Evolutionary conservation across 2,888 invertebrate species (phyloP), one percentile per base, ranked within the genome.

Genomic region (Synergus umbraculus): DNA sequence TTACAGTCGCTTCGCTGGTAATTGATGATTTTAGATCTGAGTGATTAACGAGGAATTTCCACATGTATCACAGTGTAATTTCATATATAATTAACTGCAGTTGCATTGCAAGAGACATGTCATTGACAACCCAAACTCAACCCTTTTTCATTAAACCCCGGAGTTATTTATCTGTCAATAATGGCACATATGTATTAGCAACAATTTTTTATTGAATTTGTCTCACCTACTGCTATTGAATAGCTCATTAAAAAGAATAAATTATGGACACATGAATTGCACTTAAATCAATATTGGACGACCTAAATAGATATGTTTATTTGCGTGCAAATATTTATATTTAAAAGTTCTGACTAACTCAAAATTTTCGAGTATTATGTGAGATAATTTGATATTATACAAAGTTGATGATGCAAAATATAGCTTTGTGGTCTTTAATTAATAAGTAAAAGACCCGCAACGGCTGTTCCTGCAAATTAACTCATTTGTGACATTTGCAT

Each of bases 401-500:
- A 37, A 4, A 37, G 29, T 29, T 29, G 29, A 29, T 29, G 0
- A 29, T 29, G 29, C 29, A 29, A 29, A 29, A 22, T 22, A 37
- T 9, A 18, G 4, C 44, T 44, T 18, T 18, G 66, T 43, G n/a
- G n/a, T 44, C n/a, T n/a, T 66, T 10, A 4, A 65, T n/a, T 65
- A 65, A 41, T 37, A 12, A 65, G 54, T 9, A 9, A 65, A 65
- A 65, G 41, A 65, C 15, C 15, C n/a, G n/a, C 29, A 0, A 65
- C 37, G 10, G 41, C 41, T 65, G 41, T 65, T 65, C n/a, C 18
- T 66, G 18, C 18, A 66, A 66, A 66, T 66, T 44, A 66, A 18
- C 43, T 43, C 18, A 9, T 66, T 66, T 44, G 43, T n/a, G 41
- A n/a, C n/a, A 66, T 66, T 66, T 66, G 66, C 66, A 66, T 66